Conservation (phyloP, 2,797 vertebrate species). For the Ctenochaetus hawaiiensis region DNA sequence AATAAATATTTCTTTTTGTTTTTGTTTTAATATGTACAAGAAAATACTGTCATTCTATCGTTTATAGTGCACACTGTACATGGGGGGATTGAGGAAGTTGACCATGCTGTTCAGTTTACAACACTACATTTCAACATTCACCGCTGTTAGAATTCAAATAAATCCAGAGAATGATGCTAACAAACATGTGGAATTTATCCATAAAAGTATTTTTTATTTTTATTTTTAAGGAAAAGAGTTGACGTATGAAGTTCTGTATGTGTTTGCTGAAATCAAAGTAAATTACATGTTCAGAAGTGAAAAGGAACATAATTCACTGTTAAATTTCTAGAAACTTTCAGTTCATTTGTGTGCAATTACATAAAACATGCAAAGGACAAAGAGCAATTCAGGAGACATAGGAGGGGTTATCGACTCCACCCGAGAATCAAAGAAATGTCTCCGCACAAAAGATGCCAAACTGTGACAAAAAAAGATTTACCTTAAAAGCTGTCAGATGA, state of each 20-base stretch:
- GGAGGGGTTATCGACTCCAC: conserved; percentile 66
- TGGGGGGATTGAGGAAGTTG: not conserved
- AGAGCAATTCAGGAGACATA: conserved; percentile 27
- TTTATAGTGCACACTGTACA: not conserved
- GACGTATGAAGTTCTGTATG: not conserved
- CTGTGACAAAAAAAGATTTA: conserved; percentile 7
- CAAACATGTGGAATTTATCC: not conserved
- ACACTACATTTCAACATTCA: not conserved
- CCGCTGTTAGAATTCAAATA: not conserved
- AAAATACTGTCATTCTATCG: not conserved
- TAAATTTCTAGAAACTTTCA: not conserved
- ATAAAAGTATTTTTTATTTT: not conserved
- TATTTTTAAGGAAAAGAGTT: not conserved
- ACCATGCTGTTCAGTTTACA: not conserved
- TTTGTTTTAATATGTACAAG: not conserved
- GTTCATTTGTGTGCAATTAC: not conserved
- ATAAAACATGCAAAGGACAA: conserved; percentile 14
- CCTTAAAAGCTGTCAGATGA: conserved; percentile 48
- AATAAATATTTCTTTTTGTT: not conserved
- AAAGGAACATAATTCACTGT: not conserved
- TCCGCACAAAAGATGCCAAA: conserved; percentile 13
- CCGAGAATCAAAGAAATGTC: conserved; percentile 31
- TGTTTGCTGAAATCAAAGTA: not conserved
- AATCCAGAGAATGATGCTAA: not conserved
- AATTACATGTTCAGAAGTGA: not conserved